A percentile compares a stretch with the other conserved stretches of the same genome.
These are phyloP conservation scores for Otolemur garnettii DNA, from an alignment of 2,113 vertebrate species.

Conservation along the genomic window DNA sequence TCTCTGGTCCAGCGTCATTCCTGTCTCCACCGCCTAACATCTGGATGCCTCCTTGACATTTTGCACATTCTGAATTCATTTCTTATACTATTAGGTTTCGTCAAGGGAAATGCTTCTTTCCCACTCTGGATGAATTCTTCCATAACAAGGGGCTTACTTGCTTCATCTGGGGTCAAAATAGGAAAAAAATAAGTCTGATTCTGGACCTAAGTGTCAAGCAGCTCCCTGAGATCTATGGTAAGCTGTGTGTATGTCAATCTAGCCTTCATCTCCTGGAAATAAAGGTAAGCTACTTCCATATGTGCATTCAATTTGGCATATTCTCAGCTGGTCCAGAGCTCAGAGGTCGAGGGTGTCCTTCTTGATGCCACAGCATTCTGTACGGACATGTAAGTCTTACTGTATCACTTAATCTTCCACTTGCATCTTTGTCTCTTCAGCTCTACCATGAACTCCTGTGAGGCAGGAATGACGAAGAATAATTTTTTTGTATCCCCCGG, in stretches of 20 bases:
- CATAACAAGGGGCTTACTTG: background rate
- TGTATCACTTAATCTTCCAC: constrained; percentile 14
- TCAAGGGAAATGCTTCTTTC: background rate
- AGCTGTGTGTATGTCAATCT: background rate
- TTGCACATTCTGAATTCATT: background rate
- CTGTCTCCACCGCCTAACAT: background rate
- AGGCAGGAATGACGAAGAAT: background rate
- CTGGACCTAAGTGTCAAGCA: background rate
- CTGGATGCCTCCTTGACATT: background rate
- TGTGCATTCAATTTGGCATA: background rate
- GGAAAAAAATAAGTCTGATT: background rate
- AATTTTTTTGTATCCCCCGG: constrained; percentile 48
- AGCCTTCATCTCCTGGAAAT: background rate
- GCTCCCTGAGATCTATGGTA: background rate
- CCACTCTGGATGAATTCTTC: background rate
- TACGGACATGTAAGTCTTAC: background rate
- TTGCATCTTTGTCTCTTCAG: background rate
- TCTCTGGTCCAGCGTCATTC: background rate
- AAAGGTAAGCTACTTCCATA: background rate
- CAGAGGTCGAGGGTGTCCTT: background rate
- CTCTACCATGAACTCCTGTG: background rate
- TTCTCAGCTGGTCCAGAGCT: constrained; percentile 10
- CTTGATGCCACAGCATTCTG: background rate
- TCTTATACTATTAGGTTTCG: background rate
- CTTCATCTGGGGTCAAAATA: background rate